Evolutionary conservation across 2,888 invertebrate genomes (phyloP), one percentile per base, ranked within the genome.

Genomic region (Exocentrus adspersus): DNA sequence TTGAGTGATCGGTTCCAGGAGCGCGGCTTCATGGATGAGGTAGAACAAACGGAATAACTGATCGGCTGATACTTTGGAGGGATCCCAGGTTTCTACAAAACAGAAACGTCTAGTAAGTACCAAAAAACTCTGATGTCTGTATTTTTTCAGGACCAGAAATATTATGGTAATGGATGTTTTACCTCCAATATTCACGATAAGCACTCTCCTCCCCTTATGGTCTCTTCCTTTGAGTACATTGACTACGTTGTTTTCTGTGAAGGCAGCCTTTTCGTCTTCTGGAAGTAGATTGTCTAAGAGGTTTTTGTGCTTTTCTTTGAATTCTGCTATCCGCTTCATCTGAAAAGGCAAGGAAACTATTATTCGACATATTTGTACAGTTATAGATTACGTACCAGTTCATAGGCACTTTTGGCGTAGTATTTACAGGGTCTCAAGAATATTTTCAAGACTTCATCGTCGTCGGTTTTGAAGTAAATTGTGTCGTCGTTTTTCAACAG

Each of bases 381-480:
- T 43, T 19, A 2, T 17, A 7, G 20, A 9, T 24, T 16, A 85
- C 88, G 88, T 79, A 92, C 92, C 85, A 94, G 83, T 77, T 89
- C 89, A 60, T 89, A 83, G 0, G 94, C 94, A 82, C 93, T 92
- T 74, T 93, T 86, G 0, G 93, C 90, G 74, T 94, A 93, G 84
- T 88, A 94, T 80, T 94, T 94, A 83, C 91, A 91, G 20, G 93
- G 92, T 62, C 94, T 87, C 61, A 94, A 84, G 78, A 92, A 93
- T 67, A 92, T 90, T n/a, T 88, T 84, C 7, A 94, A 85, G 43
- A 91, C 87, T 28, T 92, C 92, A 72, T 94, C 93, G 71, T 92
- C 92, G 42, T 92, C 92, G 62, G 86, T 87, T 76, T 84, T 92
- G 77, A 87, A 84, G 58, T 93, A 78, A 65, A 90, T 90, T 50